Base-by-base conservation (phyloP, 2,888 invertebrate genomes). In the Rhingia rostrata region DNA sequence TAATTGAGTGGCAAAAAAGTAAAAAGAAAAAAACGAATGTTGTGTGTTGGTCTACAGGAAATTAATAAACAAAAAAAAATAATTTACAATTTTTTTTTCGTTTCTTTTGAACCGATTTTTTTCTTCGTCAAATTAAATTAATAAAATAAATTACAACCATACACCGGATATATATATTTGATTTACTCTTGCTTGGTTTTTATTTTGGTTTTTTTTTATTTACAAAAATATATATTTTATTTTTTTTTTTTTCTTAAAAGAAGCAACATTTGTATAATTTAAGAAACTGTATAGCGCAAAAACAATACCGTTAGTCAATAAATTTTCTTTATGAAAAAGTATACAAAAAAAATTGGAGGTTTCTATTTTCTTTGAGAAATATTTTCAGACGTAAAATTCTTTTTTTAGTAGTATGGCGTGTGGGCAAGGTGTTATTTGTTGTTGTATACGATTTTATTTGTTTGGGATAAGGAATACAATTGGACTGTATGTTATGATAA, bases 1-100 rank as follows among this genome's bases (percentile, higher is more conserved):
- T n/a, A 84, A 70, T 63, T 70, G 80, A 84, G 80, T 84, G 84
- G 84, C 74, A 80, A 83, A 49, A 49, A 22, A 22, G 22, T 22
- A 22, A 22, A 22, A 22, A 22, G 22, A 22, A 22, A 22, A 41
- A 6, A 78, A 84, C 84, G 75, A 84, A 84, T 84, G 74, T 79
- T 84, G 84, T 84, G 84, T 84, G 84, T 78, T 83, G 79, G 83
- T 74, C 74, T 80, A 84, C 84, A 84, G 84, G 84, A 84, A 84
- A 79, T 69, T 66, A 69, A 41, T 53, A 47, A 72, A 66, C 77
- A 58, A 66, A 43, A 63, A n/a, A 43, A 45, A 35, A 51, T 5
- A 41, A 32, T 32, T 66, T 53, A 43, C 10, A 47, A 49, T 74
- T 74, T 60, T 53, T 41, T 78, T 35, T 73, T n/a, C 33, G 12